These are phyloP conservation scores for Recurvirostra avosetta DNA, from an alignment of 2,113 vertebrate species.

Conservation along the genomic window DNA sequence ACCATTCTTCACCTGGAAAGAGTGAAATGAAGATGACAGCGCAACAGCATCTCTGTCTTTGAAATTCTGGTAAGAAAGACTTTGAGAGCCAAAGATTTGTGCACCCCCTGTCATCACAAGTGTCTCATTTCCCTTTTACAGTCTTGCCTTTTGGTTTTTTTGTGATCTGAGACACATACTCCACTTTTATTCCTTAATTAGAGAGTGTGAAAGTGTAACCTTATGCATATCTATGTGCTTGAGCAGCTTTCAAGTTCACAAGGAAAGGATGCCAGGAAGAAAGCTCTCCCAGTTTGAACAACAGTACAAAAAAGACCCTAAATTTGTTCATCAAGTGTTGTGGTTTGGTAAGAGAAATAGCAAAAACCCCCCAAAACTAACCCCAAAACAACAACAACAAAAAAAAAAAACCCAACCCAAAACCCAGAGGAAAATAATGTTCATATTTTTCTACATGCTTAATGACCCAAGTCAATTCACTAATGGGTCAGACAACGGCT, in stretches of 20 bases:
- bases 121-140: not conserved
- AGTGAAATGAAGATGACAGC: not conserved
- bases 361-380: fast-evolving
- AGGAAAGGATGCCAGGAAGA: not conserved
- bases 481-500: not conserved
- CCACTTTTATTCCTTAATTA: not conserved
- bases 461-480: not conserved
- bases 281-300: not conserved
- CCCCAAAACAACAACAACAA: not conserved
- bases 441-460: not conserved
- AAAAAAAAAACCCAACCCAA: not conserved
- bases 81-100: not conserved
- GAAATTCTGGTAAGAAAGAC: not conserved
- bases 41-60: not conserved
- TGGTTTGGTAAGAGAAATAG: not conserved
- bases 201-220: not conserved
- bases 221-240: not conserved
- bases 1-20: not conserved
- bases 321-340: not conserved
- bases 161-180: not conserved
- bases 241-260: not conserved
- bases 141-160: not conserved
- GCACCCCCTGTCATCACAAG: not conserved
- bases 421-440: not conserved
- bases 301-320: not conserved